Conservation (phyloP, 2,888 invertebrate genomes). For the Apantesis nais region DNA sequence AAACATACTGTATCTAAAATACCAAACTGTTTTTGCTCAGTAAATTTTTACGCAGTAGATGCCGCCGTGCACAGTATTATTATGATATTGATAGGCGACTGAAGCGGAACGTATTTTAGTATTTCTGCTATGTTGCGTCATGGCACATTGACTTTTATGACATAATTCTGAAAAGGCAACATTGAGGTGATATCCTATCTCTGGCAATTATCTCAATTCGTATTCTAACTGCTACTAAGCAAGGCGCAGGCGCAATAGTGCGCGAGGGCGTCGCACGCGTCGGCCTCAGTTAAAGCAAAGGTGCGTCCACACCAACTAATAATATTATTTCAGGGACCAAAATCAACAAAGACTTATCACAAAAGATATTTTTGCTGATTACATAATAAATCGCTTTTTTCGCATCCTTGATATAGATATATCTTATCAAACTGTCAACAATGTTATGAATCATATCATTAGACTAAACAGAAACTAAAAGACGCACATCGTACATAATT, state of each 20-base stretch:
- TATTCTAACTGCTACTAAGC: slow-evolving; percentile 33
- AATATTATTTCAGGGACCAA: slow-evolving; percentile 12
- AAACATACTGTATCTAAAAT: not conserved
- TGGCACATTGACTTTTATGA: slow-evolving; percentile 45
- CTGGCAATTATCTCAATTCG: slow-evolving; percentile 28
- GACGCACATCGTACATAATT: not conserved
- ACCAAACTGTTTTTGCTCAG: slow-evolving; percentile 8
- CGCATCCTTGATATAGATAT: slow-evolving; percentile 6
- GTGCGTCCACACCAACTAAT: slow-evolving; percentile 24
- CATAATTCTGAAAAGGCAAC: slow-evolving; percentile 23
- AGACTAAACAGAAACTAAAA: no score
- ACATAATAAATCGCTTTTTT: slow-evolving; percentile 19
- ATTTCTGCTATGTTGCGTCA: slow-evolving; percentile 15
- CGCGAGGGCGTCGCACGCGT: slow-evolving; percentile 39
- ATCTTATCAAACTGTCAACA: slow-evolving; percentile 36
- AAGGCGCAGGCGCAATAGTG: slow-evolving; percentile 6
- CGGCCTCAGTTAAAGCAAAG: slow-evolving; percentile 29
- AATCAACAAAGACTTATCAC: not conserved
- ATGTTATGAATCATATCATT: slow-evolving; percentile 10
- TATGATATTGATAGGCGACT: slow-evolving; percentile 28
- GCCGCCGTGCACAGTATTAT: slow-evolving; percentile 7
- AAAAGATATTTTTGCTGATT: not conserved
- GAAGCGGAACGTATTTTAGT: slow-evolving; percentile 28
- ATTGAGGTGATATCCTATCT: slow-evolving; percentile 21
- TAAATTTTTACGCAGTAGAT: slow-evolving; percentile 18